Evolutionary conservation across 64 coral and sea anemone species (phyloP).

Genomic region (Exaiptasia diaphana): DNA sequence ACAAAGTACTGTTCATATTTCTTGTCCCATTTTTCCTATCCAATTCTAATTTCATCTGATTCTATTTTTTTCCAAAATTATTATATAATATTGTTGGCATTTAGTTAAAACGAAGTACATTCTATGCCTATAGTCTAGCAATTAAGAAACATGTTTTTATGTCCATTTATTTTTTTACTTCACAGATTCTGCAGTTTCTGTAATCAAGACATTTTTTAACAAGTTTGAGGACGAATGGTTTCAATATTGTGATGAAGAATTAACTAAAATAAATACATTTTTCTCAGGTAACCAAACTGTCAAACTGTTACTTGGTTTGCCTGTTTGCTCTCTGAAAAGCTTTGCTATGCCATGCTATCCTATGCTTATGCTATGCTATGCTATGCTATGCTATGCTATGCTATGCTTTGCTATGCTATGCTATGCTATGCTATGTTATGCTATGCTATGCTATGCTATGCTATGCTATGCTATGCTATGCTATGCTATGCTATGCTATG

Average conservation of each 20-base stretch:
- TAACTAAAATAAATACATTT: slow-evolving; percentile 95
- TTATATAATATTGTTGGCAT: too few relatives aligned
- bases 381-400: too few relatives aligned
- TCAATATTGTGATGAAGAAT: slow-evolving; percentile 86
- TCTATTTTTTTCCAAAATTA: too few relatives aligned
- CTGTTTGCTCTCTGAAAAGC: too few relatives aligned
- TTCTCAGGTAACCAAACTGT: slow-evolving; percentile 73
- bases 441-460: too few relatives aligned
- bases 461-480: too few relatives aligned
- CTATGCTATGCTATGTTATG: too few relatives aligned
- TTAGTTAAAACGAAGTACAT: neutral
- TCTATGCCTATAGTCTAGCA: neutral
- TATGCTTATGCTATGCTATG: too few relatives aligned
- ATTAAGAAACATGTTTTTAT: neutral
- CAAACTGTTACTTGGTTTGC: neutral
- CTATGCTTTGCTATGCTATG: too few relatives aligned
- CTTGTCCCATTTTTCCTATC: too few relatives aligned
- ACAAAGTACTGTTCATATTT: neutral
- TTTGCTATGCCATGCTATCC: too few relatives aligned
- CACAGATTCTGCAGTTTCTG: slow-evolving; percentile 54
- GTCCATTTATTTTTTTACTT: neutral
- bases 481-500: too few relatives aligned
- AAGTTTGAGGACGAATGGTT: slow-evolving; percentile 97
- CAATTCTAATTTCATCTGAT: neutral
- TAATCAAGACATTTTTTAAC: slow-evolving; percentile 49